phyloP scores from a whole-genome alignment of 2,888 invertebrate species.

The Drosophila mercatorum region DNA sequence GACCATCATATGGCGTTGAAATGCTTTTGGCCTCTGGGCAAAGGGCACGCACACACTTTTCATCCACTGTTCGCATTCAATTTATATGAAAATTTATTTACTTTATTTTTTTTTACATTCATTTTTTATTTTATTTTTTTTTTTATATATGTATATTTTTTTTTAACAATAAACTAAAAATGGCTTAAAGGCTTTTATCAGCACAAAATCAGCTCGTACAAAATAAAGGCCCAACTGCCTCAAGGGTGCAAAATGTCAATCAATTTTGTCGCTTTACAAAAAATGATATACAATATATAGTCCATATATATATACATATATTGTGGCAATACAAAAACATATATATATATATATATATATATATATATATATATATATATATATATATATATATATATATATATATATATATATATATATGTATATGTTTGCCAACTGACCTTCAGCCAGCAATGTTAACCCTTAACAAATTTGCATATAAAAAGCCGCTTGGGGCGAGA shows the following conservation, averaged over 20 bases:
- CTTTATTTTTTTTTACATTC: slow-evolving; percentile 21
- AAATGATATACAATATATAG: slow-evolving; percentile 61
- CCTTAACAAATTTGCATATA: slow-evolving; percentile 75
- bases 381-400: not conserved
- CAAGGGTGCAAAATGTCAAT: slow-evolving; percentile 75
- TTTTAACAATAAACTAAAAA: slow-evolving; percentile 69
- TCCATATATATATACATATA: not conserved
- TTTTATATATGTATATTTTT: slow-evolving; percentile 1
- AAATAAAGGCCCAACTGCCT: slow-evolving; percentile 45
- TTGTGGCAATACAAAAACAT: slow-evolving; percentile 23
- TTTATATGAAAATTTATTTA: slow-evolving; percentile 63
- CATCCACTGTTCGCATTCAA: slow-evolving; percentile 52
- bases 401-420: not conserved
- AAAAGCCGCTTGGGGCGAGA: slow-evolving; percentile 56
- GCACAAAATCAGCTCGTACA: slow-evolving; percentile 63
- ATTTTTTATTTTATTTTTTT: slow-evolving; percentile 11
- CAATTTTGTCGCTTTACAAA: slow-evolving; percentile 75
- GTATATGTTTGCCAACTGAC: slow-evolving; percentile 62
- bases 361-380: not conserved
- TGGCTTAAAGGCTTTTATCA: slow-evolving; percentile 72
- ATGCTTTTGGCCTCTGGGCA: slow-evolving; percentile 26
- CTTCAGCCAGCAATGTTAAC: slow-evolving; percentile 75
- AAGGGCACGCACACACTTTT: slow-evolving; percentile 38
- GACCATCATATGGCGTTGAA: not conserved
- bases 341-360: not conserved